Evolutionary conservation across 1,140 invertebrate genomes (phyloP).

Genomic region (Lethrus apterus): DNA sequence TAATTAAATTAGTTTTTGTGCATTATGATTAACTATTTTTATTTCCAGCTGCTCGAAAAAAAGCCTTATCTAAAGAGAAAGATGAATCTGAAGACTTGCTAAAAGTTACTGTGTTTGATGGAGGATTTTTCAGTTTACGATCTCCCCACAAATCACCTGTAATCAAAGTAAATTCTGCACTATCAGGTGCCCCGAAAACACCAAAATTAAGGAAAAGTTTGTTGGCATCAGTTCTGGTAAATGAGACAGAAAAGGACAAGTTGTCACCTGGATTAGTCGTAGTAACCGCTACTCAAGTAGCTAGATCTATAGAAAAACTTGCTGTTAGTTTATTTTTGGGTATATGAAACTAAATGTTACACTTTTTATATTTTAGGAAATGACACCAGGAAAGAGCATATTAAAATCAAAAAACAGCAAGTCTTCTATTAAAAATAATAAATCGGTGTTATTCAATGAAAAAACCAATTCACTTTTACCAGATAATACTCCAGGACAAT

Average conservation of each 20-base stretch:
- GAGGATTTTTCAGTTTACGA: not conserved
- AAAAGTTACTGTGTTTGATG: not conserved
- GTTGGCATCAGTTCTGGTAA: not conserved
- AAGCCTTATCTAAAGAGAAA: conserved; percentile 6
- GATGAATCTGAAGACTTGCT: not conserved
- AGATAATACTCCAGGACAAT: no score
- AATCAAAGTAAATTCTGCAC: not conserved
- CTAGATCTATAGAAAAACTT: not conserved
- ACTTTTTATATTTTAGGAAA: not conserved
- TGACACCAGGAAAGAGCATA: not conserved
- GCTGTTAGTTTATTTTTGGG: not conserved
- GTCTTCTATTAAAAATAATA: not conserved
- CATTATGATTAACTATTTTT: not conserved
- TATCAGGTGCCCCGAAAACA: not conserved
- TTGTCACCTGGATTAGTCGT: conserved; percentile 5
- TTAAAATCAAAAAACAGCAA: not conserved
- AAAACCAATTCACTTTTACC: no score
- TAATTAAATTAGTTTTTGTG: not conserved
- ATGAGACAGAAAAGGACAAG: not conserved
- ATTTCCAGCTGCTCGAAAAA: conserved; percentile 3
- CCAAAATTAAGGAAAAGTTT: not conserved
- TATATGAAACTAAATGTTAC: not conserved
- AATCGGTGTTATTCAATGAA: no score
- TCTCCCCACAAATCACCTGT: conserved; percentile 1
- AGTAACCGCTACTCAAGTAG: not conserved